Conservation (phyloP, 2,888 invertebrate genomes). For the Rotaria macrura region DNA sequence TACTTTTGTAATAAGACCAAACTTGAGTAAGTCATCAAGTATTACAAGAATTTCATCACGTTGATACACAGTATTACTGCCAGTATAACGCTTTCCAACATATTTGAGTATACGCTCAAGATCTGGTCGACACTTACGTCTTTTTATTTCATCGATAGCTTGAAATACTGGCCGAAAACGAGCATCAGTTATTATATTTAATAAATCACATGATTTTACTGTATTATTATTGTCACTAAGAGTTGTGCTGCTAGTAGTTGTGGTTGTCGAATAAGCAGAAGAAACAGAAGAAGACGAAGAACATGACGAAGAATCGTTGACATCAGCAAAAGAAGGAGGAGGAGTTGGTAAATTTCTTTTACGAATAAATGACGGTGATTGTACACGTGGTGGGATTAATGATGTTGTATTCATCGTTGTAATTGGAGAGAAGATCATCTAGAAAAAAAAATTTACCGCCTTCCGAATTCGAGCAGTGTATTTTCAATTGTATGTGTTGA, state of each 20-base stretch:
- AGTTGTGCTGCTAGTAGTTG: background rate
- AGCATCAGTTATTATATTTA: slow-evolving; percentile 7
- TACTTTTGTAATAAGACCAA: background rate
- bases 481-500: background rate
- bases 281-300: slow-evolving; percentile 14
- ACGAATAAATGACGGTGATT: slow-evolving; percentile 21
- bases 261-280: slow-evolving; percentile 7
- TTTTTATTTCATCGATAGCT: slow-evolving; percentile 14
- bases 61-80: background rate
- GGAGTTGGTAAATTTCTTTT: slow-evolving; percentile 5
- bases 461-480: background rate
- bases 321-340: background rate
- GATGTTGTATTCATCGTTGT: background rate
- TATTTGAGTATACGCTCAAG: slow-evolving; percentile 13
- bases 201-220: slow-evolving; percentile 16
- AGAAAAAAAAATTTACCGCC: background rate
- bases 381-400: background rate
- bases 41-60: background rate
- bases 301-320: slow-evolving; percentile 5
- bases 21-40: slow-evolving; percentile 11
- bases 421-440: slow-evolving; percentile 9
- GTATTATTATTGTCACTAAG: slow-evolving; percentile 12
- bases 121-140: slow-evolving; percentile 15
- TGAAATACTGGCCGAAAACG: slow-evolving; percentile 9
- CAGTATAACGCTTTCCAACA: background rate